Conservation (phyloP, 37 sponge, comb jelly and placozoan species). For the Haliclona indistincta region DNA sequence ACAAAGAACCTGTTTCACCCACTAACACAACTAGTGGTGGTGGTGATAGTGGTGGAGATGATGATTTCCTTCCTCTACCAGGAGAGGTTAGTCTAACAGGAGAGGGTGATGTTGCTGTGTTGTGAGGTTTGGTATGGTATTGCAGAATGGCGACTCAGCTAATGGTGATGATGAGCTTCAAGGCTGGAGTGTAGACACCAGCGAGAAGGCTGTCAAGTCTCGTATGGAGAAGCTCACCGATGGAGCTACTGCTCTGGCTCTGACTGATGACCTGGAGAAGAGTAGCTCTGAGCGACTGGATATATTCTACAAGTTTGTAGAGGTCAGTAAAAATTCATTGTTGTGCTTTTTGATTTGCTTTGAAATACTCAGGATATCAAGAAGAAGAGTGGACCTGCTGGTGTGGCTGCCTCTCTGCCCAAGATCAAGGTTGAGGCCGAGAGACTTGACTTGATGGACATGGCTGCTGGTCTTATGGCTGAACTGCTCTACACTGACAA, state of each 20-base stretch:
- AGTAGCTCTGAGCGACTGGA: conserved; percentile 68
- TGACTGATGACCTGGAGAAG: conserved; percentile 72
- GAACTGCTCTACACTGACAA: conserved; percentile 87
- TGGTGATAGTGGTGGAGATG: too few species aligned
- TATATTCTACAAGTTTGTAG: conserved; percentile 87
- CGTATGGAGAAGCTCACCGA: conserved; percentile 62
- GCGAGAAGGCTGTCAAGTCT: conserved; percentile 78
- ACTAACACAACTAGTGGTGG: neutral
- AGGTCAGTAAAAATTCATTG: conserved; percentile 32
- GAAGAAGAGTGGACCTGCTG: conserved; percentile 47
- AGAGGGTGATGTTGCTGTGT: neutral
- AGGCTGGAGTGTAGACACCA: conserved; percentile 90
- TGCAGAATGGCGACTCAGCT: neutral
- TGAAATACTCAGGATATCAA: conserved; percentile 44
- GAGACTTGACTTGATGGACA: conserved; percentile 92
- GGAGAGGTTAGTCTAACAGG: too few species aligned
- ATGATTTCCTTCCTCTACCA: too few species aligned
- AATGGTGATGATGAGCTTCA: conserved; percentile 64
- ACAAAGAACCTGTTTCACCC: conserved; percentile 27
- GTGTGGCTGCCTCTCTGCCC: conserved; percentile 29
- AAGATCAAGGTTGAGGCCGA: conserved; percentile 92
- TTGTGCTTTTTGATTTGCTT: neutral
- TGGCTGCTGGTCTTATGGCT: conserved; percentile 87
- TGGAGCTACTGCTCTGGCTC: conserved; percentile 55
- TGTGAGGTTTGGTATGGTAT: neutral